Evolutionary conservation across 2,797 vertebrate species (phyloP), one percentile per base, ranked within the genome.

Genomic region (Phrynocephalus vlangalii): DNA sequence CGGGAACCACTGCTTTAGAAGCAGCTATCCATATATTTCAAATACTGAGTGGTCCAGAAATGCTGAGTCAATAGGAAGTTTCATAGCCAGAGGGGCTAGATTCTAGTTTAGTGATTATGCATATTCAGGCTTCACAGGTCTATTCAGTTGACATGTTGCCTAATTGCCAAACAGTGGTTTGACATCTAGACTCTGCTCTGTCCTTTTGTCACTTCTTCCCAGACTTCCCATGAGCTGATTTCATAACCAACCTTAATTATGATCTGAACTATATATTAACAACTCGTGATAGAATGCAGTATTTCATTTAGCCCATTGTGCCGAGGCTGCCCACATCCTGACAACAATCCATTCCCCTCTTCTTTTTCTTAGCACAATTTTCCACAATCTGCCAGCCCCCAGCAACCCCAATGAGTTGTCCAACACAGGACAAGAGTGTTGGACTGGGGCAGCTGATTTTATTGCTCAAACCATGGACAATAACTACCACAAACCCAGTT

Each of bases 401-500:
- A 56, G 33, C 18, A n/a, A 38, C 30, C 30, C 72, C 15, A 38
- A 30, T 33, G 13, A 56, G 28, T 9, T 63, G 15, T 56, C 50
- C 48, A 79, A 56, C 13, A 79, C 13, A 79, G 7, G 13, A 11
- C 5, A 28, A 56, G 15, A 28, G 26, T n/a, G 13, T 16, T 52
- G 28, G 26, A 4, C 16, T 77, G 44, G 48, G 48, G 48, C 26
- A 28, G 48, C 13, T 24, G 48, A 72, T 90, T 89, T 63, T 0
- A 0, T 6, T 44, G 10, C 83, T 63, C 63, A 20, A 83, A 78
- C 33, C 82, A 88, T 86, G 84, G 79, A 48, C 88, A 90, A 84
- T 85, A 87, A 56, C 86, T 85, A 52, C 50, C 84, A 79, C 38
- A 2, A 92, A 92, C 85, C 88, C 67, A 86, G 20, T 83, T 33